Conservation (phyloP, 2,113 vertebrate species). For the Microtus ochrogaster region DNA sequence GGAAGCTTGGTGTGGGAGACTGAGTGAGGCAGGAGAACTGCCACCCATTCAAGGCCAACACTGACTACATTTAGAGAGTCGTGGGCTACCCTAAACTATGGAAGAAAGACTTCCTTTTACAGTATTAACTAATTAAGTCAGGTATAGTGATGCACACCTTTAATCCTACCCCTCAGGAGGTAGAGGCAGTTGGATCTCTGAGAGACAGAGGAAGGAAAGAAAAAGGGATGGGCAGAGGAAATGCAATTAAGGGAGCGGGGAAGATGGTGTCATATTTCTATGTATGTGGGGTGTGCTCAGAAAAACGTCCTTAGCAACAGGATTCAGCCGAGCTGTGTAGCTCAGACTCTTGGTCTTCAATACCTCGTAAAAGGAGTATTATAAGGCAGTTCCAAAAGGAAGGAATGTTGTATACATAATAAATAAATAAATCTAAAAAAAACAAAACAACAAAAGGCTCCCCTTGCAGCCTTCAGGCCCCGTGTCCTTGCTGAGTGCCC, state of each 20-base stretch:
- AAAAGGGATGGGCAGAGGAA: no score
- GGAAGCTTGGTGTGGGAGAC: not conserved
- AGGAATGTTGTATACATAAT: no score
- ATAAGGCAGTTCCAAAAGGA: not conserved
- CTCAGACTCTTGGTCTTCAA: not conserved
- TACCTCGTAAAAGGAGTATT: not conserved
- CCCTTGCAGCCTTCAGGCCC: not conserved
- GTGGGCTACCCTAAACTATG: not conserved
- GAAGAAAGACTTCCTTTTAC: not conserved
- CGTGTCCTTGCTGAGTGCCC: not conserved
- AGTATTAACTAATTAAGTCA: not conserved
- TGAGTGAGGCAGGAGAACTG: no score
- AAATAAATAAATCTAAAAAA: no score
- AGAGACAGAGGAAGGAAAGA: not conserved
- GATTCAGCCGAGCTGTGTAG: not conserved
- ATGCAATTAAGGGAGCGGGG: no score
- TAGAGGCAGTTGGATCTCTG: not conserved
- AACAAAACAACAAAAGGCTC: not conserved
- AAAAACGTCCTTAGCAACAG: not conserved
- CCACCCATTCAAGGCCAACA: not conserved
- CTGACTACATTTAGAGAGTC: not conserved
- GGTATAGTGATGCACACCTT: not conserved
- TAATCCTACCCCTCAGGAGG: not conserved
- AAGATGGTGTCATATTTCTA: slow-evolving; percentile 21
- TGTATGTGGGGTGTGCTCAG: not conserved